These are phyloP conservation scores for Platycercus adscitus DNA, from an alignment of 2,113 vertebrate genomes.

Conservation along the genomic window DNA sequence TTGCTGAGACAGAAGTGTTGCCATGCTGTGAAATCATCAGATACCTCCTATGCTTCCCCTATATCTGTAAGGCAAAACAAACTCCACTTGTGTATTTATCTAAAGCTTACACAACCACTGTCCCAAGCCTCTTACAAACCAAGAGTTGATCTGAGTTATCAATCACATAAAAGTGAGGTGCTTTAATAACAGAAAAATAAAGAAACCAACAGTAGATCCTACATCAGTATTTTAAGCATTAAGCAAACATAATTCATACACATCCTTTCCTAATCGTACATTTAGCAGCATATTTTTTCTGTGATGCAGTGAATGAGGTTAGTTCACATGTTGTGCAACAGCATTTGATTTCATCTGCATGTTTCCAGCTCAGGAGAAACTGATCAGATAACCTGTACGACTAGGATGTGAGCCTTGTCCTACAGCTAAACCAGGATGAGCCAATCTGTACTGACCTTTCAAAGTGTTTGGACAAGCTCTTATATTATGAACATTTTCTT, in stretches of 20 bases:
- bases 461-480: background rate
- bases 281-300: background rate
- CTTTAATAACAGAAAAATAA: background rate
- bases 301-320: background rate
- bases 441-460: background rate
- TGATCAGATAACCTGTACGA: background rate
- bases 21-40: constrained; percentile 15
- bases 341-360: background rate
- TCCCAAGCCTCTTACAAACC: background rate
- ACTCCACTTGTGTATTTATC: background rate
- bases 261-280: background rate
- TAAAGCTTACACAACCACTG: background rate
- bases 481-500: background rate
- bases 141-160: background rate
- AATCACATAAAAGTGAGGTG: background rate
- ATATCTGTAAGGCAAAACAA: background rate
- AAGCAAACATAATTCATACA: background rate
- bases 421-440: background rate
- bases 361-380: background rate
- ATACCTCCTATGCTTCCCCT: background rate
- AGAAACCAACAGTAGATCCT: background rate
- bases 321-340: background rate
- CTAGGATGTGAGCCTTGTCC: background rate
- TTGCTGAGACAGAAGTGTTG: background rate
- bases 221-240: background rate